Conservation (phyloP, 2,888 invertebrate species). For the Euproctis similis region DNA sequence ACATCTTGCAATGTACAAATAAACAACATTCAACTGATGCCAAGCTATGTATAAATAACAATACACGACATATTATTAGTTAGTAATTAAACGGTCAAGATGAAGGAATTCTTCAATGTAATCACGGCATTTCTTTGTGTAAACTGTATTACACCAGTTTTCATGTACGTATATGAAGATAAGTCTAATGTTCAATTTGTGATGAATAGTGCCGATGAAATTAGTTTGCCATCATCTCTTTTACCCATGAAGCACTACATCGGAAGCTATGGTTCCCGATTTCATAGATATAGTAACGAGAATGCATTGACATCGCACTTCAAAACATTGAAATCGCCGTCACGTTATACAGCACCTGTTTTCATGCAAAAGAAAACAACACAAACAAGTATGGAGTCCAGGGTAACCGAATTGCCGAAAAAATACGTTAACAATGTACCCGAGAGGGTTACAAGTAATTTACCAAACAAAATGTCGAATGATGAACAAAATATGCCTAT, state of each 20-base stretch:
- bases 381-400: slow-evolving; percentile 8
- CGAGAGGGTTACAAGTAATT: neutral
- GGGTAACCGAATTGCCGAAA: slow-evolving; percentile 12
- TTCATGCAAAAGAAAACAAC: slow-evolving; percentile 7
- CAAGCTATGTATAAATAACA: slow-evolving; percentile 37
- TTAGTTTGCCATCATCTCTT: slow-evolving; percentile 15
- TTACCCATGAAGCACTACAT: slow-evolving; percentile 30
- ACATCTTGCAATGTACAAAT: slow-evolving; percentile 18
- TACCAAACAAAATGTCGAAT: neutral
- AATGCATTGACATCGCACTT: slow-evolving; percentile 39
- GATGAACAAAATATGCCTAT: neutral
- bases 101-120: slow-evolving; percentile 32
- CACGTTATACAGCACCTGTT: slow-evolving; percentile 2
- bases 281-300: slow-evolving; percentile 27
- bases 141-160: slow-evolving; percentile 24
- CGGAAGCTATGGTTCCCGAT: slow-evolving; percentile 21
- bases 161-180: slow-evolving; percentile 36
- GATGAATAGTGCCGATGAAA: slow-evolving; percentile 18
- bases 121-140: slow-evolving; percentile 26
- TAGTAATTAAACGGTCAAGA: slow-evolving; percentile 28
- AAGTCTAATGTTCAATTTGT: slow-evolving; percentile 33
- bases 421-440: slow-evolving; percentile 7
- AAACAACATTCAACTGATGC: slow-evolving; percentile 23
- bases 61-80: slow-evolving; percentile 13
- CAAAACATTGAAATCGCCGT: slow-evolving; percentile 27